Base-by-base conservation (phyloP, 2,797 vertebrate genomes). In the Choloepus didactylus region DNA sequence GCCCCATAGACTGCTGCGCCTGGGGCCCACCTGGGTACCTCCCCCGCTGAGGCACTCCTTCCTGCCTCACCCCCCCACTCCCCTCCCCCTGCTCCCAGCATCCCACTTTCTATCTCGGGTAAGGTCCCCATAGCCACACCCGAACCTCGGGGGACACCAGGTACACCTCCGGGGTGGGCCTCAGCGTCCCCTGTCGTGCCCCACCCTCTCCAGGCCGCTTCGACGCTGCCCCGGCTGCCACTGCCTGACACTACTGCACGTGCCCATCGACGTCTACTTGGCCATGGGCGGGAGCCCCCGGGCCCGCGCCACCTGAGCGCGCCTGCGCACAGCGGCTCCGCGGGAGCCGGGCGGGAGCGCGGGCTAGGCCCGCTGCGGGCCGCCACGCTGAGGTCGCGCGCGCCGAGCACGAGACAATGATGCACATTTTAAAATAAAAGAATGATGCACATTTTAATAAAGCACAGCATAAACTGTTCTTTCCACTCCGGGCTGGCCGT, bases 191-290 rank as follows among this genome's bases (percentile, higher is more conserved):
- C 44, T 44, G 41, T 21, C 56, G 5, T 0, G 54, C 86, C 89
- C 85, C 62, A n/a, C 89, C 89, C 70, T 83, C 77, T 54, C 15
- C 96, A 98, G 98, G 96, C 98, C 97, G 96, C 98, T 98, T 92
- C 97, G 98, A 83, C 97, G 98, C 97, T 98, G 98, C 96, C 98
- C 98, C 0, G 98, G 98, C 85, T 98, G 97, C 97, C 98, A 98
- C 97, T 97, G 98, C 96, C 96, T 98, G 98, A 98, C 98, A 19
- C 92, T 98, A 97, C 97, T 97, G 94, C 97, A 98, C 91, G 96
- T 98, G 95, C 98, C 98, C 97, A 98, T 98, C 69, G 98, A 98
- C 67, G 97, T 98, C 79, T 98, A 98, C 97, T 96, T 98, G 67
- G 97, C 98, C 90, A 98, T 97, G 98, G 98, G 98, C 83, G 97